These are phyloP conservation scores for Campopleginae sp. DNA, from an alignment of 2,888 invertebrate genomes.

Conservation along the genomic window DNA sequence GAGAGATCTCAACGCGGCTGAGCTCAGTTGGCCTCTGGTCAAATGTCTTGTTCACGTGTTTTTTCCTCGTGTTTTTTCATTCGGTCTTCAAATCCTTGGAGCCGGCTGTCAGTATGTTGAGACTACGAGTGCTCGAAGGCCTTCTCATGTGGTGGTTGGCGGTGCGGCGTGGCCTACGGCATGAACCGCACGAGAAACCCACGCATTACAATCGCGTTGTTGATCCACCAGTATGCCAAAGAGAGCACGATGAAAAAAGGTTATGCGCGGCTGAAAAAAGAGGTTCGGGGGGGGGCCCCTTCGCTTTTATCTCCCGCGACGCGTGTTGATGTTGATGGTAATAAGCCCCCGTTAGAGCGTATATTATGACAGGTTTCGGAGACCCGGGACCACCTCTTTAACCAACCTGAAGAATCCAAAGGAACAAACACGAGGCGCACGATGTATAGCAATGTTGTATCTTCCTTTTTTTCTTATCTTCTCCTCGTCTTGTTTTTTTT, in stretches of 20 bases:
- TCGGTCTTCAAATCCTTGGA: conserved; percentile 33
- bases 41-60: conserved; percentile 51
- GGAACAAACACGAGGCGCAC: conserved; percentile 50
- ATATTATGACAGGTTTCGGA: conserved; percentile 74
- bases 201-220: conserved; percentile 61
- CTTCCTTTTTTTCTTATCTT: conserved; percentile 14
- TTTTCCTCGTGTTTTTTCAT: conserved; percentile 41
- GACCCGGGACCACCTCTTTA: conserved; percentile 66
- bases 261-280: conserved; percentile 42
- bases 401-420: conserved; percentile 66
- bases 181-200: conserved; percentile 56
- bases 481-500: background rate
- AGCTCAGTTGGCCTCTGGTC: conserved; percentile 17
- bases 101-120: conserved; percentile 48
- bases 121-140: conserved; percentile 50
- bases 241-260: conserved; percentile 43
- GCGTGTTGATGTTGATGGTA: conserved; percentile 72
- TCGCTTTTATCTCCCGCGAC: conserved; percentile 69
- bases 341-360: conserved; percentile 74
- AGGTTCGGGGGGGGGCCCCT: conserved; percentile 53
- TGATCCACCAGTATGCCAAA: conserved; percentile 29
- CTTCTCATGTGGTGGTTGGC: conserved; percentile 42
- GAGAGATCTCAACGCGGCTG: conserved; percentile 27
- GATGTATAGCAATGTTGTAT: conserved; percentile 38
- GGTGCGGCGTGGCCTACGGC: conserved; percentile 35